Conservation (phyloP, 2,113 vertebrate species). For the Amphiprion percula region DNA sequence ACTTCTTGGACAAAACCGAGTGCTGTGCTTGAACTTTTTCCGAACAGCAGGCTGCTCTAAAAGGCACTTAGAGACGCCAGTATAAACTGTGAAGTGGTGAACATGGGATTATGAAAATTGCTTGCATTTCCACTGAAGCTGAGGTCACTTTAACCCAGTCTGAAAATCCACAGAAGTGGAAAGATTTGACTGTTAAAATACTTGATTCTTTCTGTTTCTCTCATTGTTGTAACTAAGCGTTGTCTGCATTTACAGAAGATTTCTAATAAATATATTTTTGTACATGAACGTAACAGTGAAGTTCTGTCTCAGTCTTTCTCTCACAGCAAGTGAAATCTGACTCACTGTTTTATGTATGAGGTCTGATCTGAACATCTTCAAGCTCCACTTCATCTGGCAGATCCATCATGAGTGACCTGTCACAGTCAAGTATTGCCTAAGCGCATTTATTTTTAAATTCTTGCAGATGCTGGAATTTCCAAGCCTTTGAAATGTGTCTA, state of each 20-base stretch:
- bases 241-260: constrained; percentile 37
- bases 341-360: neutral
- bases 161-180: constrained; percentile 22
- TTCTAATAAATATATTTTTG: constrained; percentile 84
- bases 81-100: constrained; percentile 7
- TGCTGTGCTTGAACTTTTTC: neutral
- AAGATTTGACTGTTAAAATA: constrained; percentile 26
- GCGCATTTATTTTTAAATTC: neutral
- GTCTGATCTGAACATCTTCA: no score
- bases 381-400: neutral
- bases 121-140: constrained; percentile 39
- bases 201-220: constrained; percentile 32
- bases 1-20: constrained; percentile 14
- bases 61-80: neutral
- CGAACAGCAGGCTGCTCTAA: neutral
- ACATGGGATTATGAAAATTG: constrained; percentile 19
- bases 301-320: neutral
- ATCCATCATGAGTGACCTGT: neutral
- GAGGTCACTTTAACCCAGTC: constrained; percentile 52
- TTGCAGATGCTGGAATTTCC: neutral
- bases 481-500: neutral
- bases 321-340: neutral
- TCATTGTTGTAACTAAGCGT: constrained; percentile 60
- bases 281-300: constrained; percentile 42
- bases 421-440: constrained; percentile 9